These are phyloP conservation scores for Piaya cayana DNA, from an alignment of 2,113 vertebrate species.

Conservation along the genomic window DNA sequence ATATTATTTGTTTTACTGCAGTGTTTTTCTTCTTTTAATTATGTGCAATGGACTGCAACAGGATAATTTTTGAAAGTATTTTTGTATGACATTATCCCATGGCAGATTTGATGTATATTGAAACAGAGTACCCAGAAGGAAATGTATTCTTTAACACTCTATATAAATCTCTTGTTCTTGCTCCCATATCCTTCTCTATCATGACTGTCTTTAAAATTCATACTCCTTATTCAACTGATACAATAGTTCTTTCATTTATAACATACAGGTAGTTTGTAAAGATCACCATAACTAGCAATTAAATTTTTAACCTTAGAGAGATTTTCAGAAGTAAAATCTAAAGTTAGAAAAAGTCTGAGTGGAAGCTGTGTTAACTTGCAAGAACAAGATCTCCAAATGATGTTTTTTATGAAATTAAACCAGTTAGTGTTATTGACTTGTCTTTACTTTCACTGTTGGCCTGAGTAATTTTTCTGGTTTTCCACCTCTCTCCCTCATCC, in stretches of 20 bases:
- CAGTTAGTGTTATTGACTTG: background rate
- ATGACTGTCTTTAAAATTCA: background rate
- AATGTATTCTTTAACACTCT: background rate
- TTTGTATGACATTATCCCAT: background rate
- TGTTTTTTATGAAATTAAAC: background rate
- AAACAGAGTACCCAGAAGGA: background rate
- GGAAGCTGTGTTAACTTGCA: background rate
- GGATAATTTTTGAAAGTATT: background rate
- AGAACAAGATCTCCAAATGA: background rate
- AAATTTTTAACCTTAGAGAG: background rate
- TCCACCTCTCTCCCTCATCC: background rate
- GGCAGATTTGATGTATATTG: background rate
- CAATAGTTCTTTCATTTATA: background rate
- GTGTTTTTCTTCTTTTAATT: background rate
- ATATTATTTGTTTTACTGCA: background rate
- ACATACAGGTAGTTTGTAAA: background rate
- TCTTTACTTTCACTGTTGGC: background rate
- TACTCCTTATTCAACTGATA: background rate
- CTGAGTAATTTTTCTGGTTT: background rate
- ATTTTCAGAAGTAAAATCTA: background rate
- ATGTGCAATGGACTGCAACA: background rate
- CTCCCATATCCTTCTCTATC: background rate
- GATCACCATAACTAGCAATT: background rate
- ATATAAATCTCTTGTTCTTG: background rate
- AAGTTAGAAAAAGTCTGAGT: background rate